A percentile compares a stretch with the other conserved stretches of the same genome.
phyloP scores from a whole-genome alignment of 2,797 vertebrate species.

The Discoglossus pictus region DNA sequence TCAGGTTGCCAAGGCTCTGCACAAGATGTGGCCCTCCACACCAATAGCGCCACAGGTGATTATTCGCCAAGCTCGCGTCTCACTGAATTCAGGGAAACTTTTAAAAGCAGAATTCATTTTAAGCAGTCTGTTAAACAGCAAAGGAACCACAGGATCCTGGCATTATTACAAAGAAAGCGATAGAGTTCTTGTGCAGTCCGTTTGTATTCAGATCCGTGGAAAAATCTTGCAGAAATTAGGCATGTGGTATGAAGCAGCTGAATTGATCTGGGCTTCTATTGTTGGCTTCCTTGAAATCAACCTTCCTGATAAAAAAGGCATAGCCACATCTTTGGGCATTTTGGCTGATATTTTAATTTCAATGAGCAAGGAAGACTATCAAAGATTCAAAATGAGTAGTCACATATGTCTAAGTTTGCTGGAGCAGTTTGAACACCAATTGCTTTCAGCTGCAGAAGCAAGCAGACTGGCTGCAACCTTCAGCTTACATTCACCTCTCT shows the following conservation, averaged over 20 bases:
- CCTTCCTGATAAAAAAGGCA: slow-evolving; percentile 94
- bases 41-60: slow-evolving; percentile 90
- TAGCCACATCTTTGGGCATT: slow-evolving; percentile 87
- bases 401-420: slow-evolving; percentile 75
- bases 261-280: slow-evolving; percentile 86
- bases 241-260: slow-evolving; percentile 89
- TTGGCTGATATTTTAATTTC: slow-evolving; percentile 87
- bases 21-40: slow-evolving; percentile 67
- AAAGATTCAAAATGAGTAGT: slow-evolving; percentile 69
- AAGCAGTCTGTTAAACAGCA: slow-evolving; percentile 83
- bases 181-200: slow-evolving; percentile 82
- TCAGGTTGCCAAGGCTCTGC: slow-evolving; percentile 78
- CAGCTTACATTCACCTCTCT: slow-evolving; percentile 87
- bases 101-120: slow-evolving; percentile 92
- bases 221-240: slow-evolving; percentile 92
- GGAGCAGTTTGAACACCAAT: slow-evolving; percentile 72
- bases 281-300: slow-evolving; percentile 85
- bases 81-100: slow-evolving; percentile 85
- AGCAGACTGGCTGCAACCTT: slow-evolving; percentile 85
- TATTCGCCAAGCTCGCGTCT: slow-evolving; percentile 87
- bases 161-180: slow-evolving; percentile 79
- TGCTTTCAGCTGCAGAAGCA: slow-evolving; percentile 86
- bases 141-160: slow-evolving; percentile 86
- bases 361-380: slow-evolving; percentile 88
- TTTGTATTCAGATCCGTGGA: slow-evolving; percentile 90